Evolutionary conservation across 92 coral and sea anemone species (phyloP), one percentile per base, ranked within the genome.

Genomic region (Porites divaricata): DNA sequence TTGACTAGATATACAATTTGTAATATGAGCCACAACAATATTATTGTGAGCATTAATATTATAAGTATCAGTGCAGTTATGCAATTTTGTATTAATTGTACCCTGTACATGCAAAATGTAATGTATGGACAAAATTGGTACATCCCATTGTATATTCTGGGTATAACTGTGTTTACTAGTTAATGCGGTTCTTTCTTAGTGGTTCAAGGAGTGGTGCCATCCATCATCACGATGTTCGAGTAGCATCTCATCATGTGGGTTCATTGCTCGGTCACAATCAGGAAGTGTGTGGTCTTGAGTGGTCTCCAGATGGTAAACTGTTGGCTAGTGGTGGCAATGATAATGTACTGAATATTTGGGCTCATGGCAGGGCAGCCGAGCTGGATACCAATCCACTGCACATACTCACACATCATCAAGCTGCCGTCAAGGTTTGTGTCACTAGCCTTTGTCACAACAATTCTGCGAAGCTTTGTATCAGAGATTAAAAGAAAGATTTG

Each of bases 261-360:
- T 89, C 93, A 80, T 92, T 96, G 79, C 85, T 89, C 82, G 91
- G 77, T 79, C 99, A 96, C 67, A 94, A 88, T 15, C 99, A 96
- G 70, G 99, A 95, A 51, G 97, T 96, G 12, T 96, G 99, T 79
- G 99, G 99, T 78, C 92, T 96, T 70, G 75, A 74, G 77, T 96
- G 99, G 99, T 95, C 98, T 8, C 91, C 90, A 67, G 99, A 96
- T 75, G 99, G 99, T 22, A 95, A 89, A 26, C 88, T 94, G 61
- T 81, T 96, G 82, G 99, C 99, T 15, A 96, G 99, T 75, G 99
- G 99, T 56, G 99, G 98, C 24, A 96, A 96, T 86, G 99, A 96
- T 74, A 96, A 96, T 76, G 86, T 96, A 75, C 85, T 96, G 67
- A 96, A 95, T 80, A 95, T 96, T 57, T 96, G 98, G 97, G 81